Evolutionary conservation across 2,888 invertebrate genomes (phyloP).

Genomic region (Chrysolina oricalcia): DNA sequence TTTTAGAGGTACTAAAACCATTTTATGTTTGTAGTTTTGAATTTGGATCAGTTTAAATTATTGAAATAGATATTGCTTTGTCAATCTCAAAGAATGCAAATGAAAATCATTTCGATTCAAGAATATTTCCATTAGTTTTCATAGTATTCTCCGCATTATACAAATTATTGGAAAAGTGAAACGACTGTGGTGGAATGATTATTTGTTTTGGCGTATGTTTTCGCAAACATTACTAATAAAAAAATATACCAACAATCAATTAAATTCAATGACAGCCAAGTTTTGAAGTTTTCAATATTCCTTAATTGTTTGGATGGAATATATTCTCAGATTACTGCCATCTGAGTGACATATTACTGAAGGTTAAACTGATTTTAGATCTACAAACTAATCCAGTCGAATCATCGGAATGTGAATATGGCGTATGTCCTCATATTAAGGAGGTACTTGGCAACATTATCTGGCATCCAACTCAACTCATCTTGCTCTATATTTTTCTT

Average conservation of each 20-base stretch:
- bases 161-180: neutral
- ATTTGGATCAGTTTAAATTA: no score
- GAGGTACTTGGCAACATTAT: conserved; percentile 32
- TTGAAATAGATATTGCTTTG: no score
- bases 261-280: neutral
- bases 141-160: neutral
- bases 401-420: conserved; percentile 21
- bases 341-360: neutral
- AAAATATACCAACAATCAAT: neutral
- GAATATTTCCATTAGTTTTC: neutral
- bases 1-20: no score
- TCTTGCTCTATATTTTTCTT: conserved; percentile 23
- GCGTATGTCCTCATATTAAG: conserved; percentile 9
- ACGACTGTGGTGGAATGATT: neutral
- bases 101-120: no score
- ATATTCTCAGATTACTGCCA: neutral
- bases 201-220: neutral
- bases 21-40: no score
- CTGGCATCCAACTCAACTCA: conserved; percentile 27
- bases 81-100: no score
- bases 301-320: conserved; percentile 5
- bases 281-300: neutral
- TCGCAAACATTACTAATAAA: neutral
- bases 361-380: conserved; percentile 5
- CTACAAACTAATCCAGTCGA: neutral